phyloP scores from a whole-genome alignment of 2,797 vertebrate species.

The Iguana delicatissima region DNA sequence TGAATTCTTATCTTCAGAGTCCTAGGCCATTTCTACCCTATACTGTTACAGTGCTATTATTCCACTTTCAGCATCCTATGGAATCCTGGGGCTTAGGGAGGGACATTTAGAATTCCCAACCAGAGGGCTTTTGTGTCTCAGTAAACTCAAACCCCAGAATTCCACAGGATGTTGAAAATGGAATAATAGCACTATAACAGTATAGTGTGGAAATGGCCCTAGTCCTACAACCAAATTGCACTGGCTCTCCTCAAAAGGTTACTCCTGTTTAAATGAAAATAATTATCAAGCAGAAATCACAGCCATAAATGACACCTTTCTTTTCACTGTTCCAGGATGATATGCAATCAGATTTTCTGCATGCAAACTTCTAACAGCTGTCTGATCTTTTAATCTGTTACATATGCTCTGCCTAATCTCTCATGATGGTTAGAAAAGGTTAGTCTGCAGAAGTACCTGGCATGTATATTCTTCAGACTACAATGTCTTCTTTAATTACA shows the following conservation, averaged over 20 bases:
- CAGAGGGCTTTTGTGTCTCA: too few species aligned
- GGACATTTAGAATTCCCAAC: too few species aligned
- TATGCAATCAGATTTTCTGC: slow-evolving; percentile 67
- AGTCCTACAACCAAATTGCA: too few species aligned
- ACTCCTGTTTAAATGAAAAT: slow-evolving; percentile 54
- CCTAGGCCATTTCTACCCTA: too few species aligned
- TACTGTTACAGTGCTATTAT: too few species aligned
- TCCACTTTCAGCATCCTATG: too few species aligned
- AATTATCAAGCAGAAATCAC: slow-evolving; percentile 19
- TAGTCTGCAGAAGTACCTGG: not conserved
- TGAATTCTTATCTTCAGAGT: too few species aligned
- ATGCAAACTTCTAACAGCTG: slow-evolving; percentile 55
- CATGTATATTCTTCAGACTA: slow-evolving; percentile 31
- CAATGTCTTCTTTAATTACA: not conserved
- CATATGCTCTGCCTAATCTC: slow-evolving; percentile 23
- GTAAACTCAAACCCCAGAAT: too few species aligned
- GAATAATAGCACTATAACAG: too few species aligned
- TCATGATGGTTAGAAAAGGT: slow-evolving; percentile 16
- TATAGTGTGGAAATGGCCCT: too few species aligned
- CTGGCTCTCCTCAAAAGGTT: not conserved
- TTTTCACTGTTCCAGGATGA: not conserved
- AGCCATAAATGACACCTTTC: slow-evolving; percentile 36
- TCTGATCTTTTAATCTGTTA: slow-evolving; percentile 67
- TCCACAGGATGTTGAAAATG: too few species aligned
- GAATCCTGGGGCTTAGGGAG: too few species aligned